These are phyloP conservation scores for Nephila pilipes DNA, from an alignment of 1,140 invertebrate species.

Conservation along the genomic window DNA sequence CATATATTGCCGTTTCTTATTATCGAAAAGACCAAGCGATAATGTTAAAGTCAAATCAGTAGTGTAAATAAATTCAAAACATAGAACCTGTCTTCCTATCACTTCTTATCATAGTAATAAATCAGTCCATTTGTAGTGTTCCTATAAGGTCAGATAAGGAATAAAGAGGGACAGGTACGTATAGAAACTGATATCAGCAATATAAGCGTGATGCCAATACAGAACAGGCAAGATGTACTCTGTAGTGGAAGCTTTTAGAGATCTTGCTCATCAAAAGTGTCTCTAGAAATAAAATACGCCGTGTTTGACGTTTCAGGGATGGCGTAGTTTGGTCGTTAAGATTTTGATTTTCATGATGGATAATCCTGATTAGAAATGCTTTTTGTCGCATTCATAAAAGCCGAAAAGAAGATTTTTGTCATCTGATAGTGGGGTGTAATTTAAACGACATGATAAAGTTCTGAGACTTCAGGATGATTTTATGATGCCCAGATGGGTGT, in stretches of 20 bases:
- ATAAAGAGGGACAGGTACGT: slow-evolving; percentile 18
- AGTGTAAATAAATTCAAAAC: slow-evolving; percentile 54
- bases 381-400: slow-evolving; percentile 20
- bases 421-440: slow-evolving; percentile 52
- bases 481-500: slow-evolving; percentile 14
- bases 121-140: slow-evolving; percentile 64
- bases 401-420: neutral
- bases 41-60: slow-evolving; percentile 19
- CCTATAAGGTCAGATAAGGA: slow-evolving; percentile 55
- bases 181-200: slow-evolving; percentile 22
- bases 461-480: neutral
- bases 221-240: neutral
- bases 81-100: slow-evolving; percentile 53
- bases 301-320: slow-evolving; percentile 30
- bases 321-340: slow-evolving; percentile 39
- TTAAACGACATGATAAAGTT: slow-evolving; percentile 35
- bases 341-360: slow-evolving; percentile 21
- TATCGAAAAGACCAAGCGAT: neutral
- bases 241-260: neutral
- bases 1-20: slow-evolving; percentile 11
- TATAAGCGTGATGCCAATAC: slow-evolving; percentile 49
- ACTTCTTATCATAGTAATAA: slow-evolving; percentile 21
- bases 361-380: slow-evolving; percentile 7
- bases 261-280: slow-evolving; percentile 30
- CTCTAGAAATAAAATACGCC: slow-evolving; percentile 18